These are phyloP conservation scores for Hetaerina americana DNA, from an alignment of 1,140 invertebrate species.

Conservation along the genomic window DNA sequence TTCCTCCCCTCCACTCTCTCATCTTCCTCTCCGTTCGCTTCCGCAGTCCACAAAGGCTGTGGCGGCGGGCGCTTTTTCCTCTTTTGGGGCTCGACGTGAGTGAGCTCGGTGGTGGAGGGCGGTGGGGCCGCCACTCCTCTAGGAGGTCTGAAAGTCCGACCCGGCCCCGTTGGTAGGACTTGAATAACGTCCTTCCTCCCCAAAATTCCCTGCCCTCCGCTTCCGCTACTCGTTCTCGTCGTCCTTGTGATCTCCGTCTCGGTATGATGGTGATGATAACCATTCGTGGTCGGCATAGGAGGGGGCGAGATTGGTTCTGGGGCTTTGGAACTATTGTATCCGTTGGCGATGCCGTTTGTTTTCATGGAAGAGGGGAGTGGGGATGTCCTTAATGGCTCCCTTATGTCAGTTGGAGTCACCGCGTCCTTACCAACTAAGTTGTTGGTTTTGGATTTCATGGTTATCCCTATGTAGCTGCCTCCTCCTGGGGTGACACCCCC, in stretches of 20 bases:
- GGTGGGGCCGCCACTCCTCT: background rate
- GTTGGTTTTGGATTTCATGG: constrained; percentile 51
- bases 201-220: background rate
- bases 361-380: constrained; percentile 10
- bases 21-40: background rate
- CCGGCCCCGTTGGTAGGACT: constrained; percentile 21
- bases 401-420: too few relatives aligned
- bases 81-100: background rate
- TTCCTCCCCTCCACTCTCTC: background rate
- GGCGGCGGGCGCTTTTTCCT: background rate
- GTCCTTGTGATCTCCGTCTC: background rate
- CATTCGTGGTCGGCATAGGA: background rate
- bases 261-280: constrained; percentile 18
- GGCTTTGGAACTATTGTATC: constrained; percentile 25
- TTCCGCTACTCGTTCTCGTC: background rate
- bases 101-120: background rate
- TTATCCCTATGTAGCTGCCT: constrained; percentile 56
- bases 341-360: constrained; percentile 23
- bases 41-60: background rate
- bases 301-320: background rate
- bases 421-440: constrained; percentile 12
- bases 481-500: constrained; percentile 18
- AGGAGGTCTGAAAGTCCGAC: constrained; percentile 18
- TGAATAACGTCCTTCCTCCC: constrained; percentile 12
- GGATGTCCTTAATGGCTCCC: background rate